Conservation (phyloP, 2,797 vertebrate species). For the Spinus pinus region DNA sequence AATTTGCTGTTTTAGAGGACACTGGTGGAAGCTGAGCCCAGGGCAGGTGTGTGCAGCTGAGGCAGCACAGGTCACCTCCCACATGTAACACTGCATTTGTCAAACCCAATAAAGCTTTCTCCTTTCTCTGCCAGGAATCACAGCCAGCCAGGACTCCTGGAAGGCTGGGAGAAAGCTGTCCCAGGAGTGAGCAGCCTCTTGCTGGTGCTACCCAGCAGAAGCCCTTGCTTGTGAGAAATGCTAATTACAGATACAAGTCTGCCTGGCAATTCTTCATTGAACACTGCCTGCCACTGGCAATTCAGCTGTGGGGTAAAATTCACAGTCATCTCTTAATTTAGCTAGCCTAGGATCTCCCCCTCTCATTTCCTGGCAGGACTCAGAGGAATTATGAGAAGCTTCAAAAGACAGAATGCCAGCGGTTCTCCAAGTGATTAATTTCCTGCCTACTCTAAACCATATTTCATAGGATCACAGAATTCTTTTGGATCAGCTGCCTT, state of each 20-base stretch:
- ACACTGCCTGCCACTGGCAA: background rate
- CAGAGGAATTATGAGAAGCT: background rate
- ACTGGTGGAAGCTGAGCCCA: background rate
- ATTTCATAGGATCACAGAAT: background rate
- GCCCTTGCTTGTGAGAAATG: background rate
- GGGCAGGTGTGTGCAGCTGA: background rate
- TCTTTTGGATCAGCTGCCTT: background rate
- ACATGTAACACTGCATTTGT: accelerated
- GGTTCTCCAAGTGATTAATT: background rate
- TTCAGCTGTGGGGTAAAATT: background rate
- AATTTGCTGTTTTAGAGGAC: background rate
- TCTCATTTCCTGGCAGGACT: background rate
- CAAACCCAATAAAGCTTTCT: background rate
- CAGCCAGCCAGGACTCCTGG: background rate
- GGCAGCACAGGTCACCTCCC: background rate
- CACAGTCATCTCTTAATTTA: background rate
- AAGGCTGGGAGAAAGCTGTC: background rate
- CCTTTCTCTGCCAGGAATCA: background rate
- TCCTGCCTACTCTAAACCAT: background rate
- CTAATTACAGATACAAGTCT: background rate
- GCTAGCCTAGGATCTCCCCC: background rate
- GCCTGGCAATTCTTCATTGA: background rate
- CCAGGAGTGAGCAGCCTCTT: accelerated
- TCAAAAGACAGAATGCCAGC: background rate
- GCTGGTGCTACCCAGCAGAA: background rate